Conservation (phyloP, 2,113 vertebrate genomes). For the Mus spicilegus region DNA sequence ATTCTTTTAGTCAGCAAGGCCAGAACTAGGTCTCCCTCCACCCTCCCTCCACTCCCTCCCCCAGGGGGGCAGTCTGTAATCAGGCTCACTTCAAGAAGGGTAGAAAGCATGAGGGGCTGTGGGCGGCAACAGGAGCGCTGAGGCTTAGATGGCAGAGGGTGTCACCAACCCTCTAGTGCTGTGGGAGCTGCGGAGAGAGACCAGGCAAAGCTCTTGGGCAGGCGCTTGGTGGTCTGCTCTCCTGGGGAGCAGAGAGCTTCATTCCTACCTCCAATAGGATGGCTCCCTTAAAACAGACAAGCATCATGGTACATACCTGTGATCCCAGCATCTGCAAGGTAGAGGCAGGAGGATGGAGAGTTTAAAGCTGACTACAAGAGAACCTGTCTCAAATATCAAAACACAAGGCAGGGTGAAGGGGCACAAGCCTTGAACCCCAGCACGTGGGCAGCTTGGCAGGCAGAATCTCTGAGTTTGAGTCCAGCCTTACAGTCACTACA, state of each 20-base stretch:
- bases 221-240: background rate
- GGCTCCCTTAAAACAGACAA: background rate
- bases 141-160: background rate
- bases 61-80: constrained; percentile 9
- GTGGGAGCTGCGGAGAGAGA: background rate
- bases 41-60: constrained; percentile 50
- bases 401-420: too few relatives aligned
- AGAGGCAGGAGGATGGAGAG: background rate
- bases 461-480: background rate
- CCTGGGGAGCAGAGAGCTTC: background rate
- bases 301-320: accelerated
- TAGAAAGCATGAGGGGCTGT: background rate
- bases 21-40: constrained; percentile 16
- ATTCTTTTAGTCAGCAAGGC: constrained; percentile 33
- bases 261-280: background rate
- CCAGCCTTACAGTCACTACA: background rate
- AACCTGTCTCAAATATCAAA: background rate
- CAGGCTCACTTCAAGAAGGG: constrained; percentile 2
- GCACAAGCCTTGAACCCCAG: background rate
- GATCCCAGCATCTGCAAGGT: background rate
- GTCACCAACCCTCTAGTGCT: background rate
- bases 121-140: background rate
- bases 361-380: background rate
- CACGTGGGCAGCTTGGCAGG: background rate
- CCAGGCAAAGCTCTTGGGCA: background rate